Base-by-base conservation (phyloP, 1,140 invertebrate species). In the Scylla paramamosain region DNA sequence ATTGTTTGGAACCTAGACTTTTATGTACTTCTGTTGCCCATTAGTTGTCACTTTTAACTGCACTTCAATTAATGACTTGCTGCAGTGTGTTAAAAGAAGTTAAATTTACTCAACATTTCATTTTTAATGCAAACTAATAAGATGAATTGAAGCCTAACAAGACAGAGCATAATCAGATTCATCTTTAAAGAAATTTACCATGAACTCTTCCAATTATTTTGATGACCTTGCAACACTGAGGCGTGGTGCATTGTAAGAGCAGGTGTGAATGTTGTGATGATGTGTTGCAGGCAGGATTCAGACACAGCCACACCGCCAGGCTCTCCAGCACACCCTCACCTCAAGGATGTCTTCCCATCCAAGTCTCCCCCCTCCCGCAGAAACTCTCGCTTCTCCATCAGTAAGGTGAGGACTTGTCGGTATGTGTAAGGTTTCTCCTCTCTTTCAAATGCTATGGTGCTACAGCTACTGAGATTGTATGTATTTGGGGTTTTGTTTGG, bases 361-460 rank as follows among this genome's bases (percentile, higher is more conserved):
- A 92, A 94, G 59, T 94, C 92, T 67, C 92, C 92, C 2, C 39
- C 90, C n/a, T 86, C 45, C 25, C 95, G 95, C 45, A 93, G 91
- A 48, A 32, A 91, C 28, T 96, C 95, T 28, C 88, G 95, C 14
- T 96, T 96, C 88, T 96, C 95, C n/a, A 90, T 96, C n/a, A 95
- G 86, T 32, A 96, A 95, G 88, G 95, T 96, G 16, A 86, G 91
- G 77, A n/a, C 28, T 77, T 4, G 52, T 59, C 52, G 1, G 52
- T 12, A 8, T 59, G 52, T 59, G 52, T 0, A 59, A 0, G 52
- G 52, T 3, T 48, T 14, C 10, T 59, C 1, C 52, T 14, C 12
- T 59, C 52, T 59, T 59, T 8, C 52, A 4, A 8, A 59, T 59
- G 16, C 52, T 59, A 8, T 12, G 10, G 52, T 59, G 2, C 12